phyloP scores from a whole-genome alignment of 2,113 vertebrate species.

The Paratilapia polleni region DNA sequence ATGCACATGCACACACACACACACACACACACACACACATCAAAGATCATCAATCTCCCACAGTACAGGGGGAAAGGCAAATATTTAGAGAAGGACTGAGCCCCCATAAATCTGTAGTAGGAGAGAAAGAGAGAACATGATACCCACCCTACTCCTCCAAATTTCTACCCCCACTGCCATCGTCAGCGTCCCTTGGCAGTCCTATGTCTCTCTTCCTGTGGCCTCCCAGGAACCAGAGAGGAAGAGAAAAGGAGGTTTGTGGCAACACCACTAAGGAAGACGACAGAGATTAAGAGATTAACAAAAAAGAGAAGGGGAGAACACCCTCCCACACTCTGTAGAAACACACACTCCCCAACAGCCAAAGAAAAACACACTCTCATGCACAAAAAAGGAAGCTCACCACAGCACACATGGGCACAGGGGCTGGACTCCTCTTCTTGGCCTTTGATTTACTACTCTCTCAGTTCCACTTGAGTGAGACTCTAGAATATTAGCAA shows the following conservation, averaged over 20 bases:
- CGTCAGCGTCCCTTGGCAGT: constrained; percentile 67
- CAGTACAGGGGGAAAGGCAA: constrained; percentile 84
- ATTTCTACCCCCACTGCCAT: constrained; percentile 55
- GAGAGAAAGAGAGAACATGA: constrained; percentile 79
- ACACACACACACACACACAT: constrained; percentile 71
- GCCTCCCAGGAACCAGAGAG: constrained; percentile 72
- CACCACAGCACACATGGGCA: constrained; percentile 32
- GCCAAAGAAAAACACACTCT: constrained; percentile 62
- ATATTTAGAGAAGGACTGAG: constrained; percentile 86
- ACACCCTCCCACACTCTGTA: constrained; percentile 41
- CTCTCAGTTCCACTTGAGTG: constrained; percentile 71
- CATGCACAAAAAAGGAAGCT: constrained; percentile 35
- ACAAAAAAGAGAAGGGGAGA: constrained; percentile 4
- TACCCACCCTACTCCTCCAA: constrained; percentile 66
- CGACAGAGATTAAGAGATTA: constrained; percentile 33
- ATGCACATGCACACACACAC: no score
- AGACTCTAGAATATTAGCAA: constrained; percentile 72
- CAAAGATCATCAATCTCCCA: constrained; percentile 85
- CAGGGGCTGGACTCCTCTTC: constrained; percentile 59
- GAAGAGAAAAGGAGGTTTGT: constrained; percentile 72
- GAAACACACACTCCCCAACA: constrained; percentile 15
- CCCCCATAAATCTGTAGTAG: constrained; percentile 84
- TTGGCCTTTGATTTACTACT: constrained; percentile 75
- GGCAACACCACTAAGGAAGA: constrained; percentile 63
- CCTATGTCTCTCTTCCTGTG: constrained; percentile 66